phyloP scores from a whole-genome alignment of 2,113 vertebrate species.

The Chrysemys picta region DNA sequence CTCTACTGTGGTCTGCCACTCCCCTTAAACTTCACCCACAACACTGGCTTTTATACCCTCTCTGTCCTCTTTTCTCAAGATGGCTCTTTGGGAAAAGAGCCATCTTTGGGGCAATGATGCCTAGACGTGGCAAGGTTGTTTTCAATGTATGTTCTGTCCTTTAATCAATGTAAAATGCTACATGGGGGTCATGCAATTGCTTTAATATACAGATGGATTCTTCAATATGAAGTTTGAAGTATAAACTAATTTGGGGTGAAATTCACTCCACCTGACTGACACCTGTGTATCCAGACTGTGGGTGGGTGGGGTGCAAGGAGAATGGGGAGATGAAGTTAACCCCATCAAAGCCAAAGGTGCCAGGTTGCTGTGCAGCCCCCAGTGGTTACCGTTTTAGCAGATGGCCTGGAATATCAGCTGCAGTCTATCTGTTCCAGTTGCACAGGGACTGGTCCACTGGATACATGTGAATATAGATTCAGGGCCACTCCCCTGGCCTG shows the following conservation, averaged over 20 bases:
- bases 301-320: not conserved
- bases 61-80: not conserved
- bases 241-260: not conserved
- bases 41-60: not conserved
- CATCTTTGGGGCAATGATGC: not conserved
- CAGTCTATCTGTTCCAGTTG: not conserved
- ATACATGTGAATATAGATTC: not conserved
- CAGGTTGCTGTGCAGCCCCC: rapidly evolving
- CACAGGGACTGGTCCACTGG: not conserved
- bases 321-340: not conserved
- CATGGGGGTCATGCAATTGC: not conserved
- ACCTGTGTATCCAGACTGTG: not conserved
- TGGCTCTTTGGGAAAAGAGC: not conserved
- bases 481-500: not conserved
- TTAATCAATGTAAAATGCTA: not conserved
- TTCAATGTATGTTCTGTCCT: not conserved
- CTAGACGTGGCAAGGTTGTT: not conserved
- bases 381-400: not conserved
- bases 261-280: not conserved
- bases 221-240: not conserved
- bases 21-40: not conserved
- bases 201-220: not conserved
- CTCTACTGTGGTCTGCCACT: not conserved
- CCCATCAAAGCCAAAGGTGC: not conserved
- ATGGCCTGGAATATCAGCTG: not conserved